A percentile compares a stretch with the other conserved stretches of the same genome.
phyloP scores from a whole-genome alignment of 1,140 invertebrate species.

The Drosophila lacteicornis region DNA sequence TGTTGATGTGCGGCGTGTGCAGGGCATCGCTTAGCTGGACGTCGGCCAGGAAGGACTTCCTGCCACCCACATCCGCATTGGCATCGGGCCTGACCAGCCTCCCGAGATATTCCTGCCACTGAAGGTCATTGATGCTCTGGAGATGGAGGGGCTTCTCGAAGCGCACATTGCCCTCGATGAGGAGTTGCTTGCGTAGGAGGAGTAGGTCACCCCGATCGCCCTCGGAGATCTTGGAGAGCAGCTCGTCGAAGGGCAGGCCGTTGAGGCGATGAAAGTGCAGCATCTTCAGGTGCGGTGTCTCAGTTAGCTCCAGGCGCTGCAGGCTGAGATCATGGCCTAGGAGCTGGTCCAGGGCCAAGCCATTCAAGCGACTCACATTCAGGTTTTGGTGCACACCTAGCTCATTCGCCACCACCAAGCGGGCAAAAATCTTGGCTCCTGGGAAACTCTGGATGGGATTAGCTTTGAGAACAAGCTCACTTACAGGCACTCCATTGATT shows the following conservation, averaged over 20 bases:
- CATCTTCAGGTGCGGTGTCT: constrained; percentile 27
- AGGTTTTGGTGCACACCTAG: constrained; percentile 28
- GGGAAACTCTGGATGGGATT: constrained; percentile 35
- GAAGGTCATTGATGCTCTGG: constrained; percentile 52
- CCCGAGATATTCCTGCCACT: constrained; percentile 45
- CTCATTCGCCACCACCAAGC: constrained; percentile 33
- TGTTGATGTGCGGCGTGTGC: constrained; percentile 41
- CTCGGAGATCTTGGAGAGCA: constrained; percentile 48
- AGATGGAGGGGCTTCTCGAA: constrained; percentile 57
- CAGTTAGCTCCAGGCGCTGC: constrained; percentile 51
- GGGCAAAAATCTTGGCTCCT: constrained; percentile 31
- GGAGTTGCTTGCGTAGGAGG: constrained; percentile 67
- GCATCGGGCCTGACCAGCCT: constrained; percentile 48
- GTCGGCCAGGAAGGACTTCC: constrained; percentile 44
- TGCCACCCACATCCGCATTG: constrained; percentile 51
- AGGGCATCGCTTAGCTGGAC: constrained; percentile 57
- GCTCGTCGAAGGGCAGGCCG: constrained; percentile 59
- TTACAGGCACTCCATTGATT: constrained; percentile 46
- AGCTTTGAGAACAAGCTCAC: constrained; percentile 47
- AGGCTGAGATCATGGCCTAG: constrained; percentile 51
- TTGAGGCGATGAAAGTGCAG: constrained; percentile 67
- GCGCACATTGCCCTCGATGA: constrained; percentile 72
- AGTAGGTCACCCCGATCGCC: constrained; percentile 18
- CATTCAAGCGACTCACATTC: constrained; percentile 45
- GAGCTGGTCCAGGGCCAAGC: constrained; percentile 42